Base-by-base conservation (phyloP, 2,113 vertebrate genomes). In the Aix galericulata region DNA sequence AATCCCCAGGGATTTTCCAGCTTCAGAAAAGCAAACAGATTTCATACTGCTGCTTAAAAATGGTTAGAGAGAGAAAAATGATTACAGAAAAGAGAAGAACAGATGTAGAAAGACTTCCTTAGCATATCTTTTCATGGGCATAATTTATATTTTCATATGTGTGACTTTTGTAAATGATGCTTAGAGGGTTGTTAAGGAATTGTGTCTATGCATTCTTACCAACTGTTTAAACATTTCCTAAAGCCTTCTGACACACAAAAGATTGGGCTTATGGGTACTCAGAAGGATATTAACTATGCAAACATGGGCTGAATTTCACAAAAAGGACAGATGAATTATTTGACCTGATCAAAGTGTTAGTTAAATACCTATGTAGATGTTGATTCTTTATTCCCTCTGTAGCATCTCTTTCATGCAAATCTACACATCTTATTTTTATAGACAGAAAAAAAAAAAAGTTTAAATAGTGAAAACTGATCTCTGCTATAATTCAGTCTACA, bases 291-390 rank as follows among this genome's bases (percentile, higher is more conserved):
- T 90, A 86, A 44, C 88, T 80, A 17, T 72, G 82, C 83, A 94
- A 95, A 92, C 80, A 89, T 58, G 88, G 91, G 69, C 9, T 81
- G 80, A 82, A 46, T 75, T 88, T 75, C 83, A 89, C 77, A 86
- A 92, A 93, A 34, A 88, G 48, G 60, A 53, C 4, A 18, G 60
- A 78, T 83, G 27, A 88, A 23, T 85, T 86, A 50, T 68, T 48
- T 92, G 83, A 27, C 86, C 62, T 42, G 31, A 74, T 53, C 76
- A 90, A 81, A 94, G 59, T 80, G 56, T 89, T 92, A 86, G 69
- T 63, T 86, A 91, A 89, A 69, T 66, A 85, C 42, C 81, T 74
- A 38, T 2, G 2, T 38, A 31, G 71, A 13, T 71, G 31, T 77
- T 88, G 79, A 69, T 91, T 88, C 63, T 82, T 83, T 52, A 46